Evolutionary conservation across 2,888 invertebrate genomes (phyloP).

Genomic region (Agrotis segetum): DNA sequence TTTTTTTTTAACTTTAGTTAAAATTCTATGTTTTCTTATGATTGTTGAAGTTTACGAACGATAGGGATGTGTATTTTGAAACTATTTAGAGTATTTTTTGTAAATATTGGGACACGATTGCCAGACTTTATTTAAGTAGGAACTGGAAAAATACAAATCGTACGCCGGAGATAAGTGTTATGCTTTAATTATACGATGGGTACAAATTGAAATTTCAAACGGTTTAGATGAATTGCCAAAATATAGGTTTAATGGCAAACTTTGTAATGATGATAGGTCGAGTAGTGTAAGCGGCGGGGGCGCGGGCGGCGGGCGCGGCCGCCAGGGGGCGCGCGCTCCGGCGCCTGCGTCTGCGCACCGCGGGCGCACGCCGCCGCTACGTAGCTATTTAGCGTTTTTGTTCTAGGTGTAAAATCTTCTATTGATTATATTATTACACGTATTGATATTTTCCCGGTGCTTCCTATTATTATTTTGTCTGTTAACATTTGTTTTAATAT

Average conservation of each 20-base stretch:
- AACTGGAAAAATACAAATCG: constrained; percentile 65
- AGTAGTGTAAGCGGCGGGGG: constrained; percentile 49
- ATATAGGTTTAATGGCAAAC: constrained; percentile 65
- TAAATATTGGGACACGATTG: constrained; percentile 78
- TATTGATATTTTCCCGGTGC: constrained; percentile 86
- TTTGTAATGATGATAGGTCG: constrained; percentile 58
- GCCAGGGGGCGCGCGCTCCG: constrained; percentile 23
- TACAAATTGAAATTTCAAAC: constrained; percentile 66
- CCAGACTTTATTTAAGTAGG: constrained; percentile 77
- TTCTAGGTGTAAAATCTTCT: constrained; percentile 78
- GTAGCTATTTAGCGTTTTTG: constrained; percentile 71
- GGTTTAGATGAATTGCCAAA: constrained; percentile 66
- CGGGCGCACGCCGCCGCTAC: constrained; percentile 25
- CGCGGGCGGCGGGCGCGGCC: constrained; percentile 32
- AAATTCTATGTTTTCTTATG: constrained; percentile 75
- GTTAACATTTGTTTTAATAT: constrained; percentile 86
- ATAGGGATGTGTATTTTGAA: constrained; percentile 73
- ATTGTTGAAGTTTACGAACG: constrained; percentile 81
- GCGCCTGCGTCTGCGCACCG: constrained; percentile 16
- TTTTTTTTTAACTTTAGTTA: constrained; percentile 77
- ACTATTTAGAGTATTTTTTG: constrained; percentile 73
- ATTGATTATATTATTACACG: constrained; percentile 75
- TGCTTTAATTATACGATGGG: constrained; percentile 65
- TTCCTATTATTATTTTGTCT: constrained; percentile 89
- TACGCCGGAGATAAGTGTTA: constrained; percentile 57